Evolutionary conservation across 2,113 vertebrate genomes (phyloP), one percentile per base, ranked within the genome.

Genomic region (Morone saxatilis): DNA sequence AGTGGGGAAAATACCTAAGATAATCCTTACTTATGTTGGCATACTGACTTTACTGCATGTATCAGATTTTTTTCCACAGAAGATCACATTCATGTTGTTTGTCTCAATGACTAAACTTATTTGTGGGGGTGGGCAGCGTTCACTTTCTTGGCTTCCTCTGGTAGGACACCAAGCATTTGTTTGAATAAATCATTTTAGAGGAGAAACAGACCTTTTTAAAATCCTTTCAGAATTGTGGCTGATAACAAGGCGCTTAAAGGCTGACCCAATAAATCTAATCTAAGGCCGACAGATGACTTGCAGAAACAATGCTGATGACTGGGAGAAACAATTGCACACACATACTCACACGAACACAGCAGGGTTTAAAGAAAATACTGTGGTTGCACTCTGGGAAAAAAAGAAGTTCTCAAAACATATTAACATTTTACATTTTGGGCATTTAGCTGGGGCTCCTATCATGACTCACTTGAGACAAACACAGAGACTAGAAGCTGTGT

Each of bases 201-300:
- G 53, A 2, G 40, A 69, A 67, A 79, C 22, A 66, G 76, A 86
- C 84, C 82, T 85, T 89, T 31, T 93, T 81, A 88, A 86, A 91
- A 81, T 75, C 71, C 71, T 41, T 63, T 70, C 50, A 63, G 22
- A 73, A 54, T 48, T 47, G 54, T 71, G 62, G 54, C 81, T 66
- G 78, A 86, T 91, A 80, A 78, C 63, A 4, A 17, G 69, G 0
- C 31, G 59, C 83, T 90, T 75, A 89, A 88, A 85, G 78, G 70
- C 61, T 80, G 84, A 82, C 82, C 71, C 76, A 61, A 84, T 84
- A 86, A 87, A 80, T 57, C 36, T 73, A 89, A 89, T 90, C 75
- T 86, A 20, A 75, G 59, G 53, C 83, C 8, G 4, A 72, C 84
- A 92, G 83, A 86, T 84, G 82, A 80, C 72, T 87, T 75, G 61